phyloP scores from a whole-genome alignment of 2,113 vertebrate species.

The Mastomys natalensis region DNA sequence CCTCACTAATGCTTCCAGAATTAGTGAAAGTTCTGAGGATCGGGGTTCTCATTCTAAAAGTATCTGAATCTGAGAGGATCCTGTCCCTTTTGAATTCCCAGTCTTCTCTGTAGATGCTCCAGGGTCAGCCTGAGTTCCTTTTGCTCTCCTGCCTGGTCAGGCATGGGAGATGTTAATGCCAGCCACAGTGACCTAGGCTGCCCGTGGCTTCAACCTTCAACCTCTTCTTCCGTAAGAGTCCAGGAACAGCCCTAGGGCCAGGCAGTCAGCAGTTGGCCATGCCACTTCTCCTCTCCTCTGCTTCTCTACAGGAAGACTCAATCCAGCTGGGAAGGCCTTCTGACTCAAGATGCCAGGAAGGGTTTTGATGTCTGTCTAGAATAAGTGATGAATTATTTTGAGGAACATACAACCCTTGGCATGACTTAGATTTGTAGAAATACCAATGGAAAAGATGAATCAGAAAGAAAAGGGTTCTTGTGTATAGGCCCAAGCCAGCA shows the following conservation, averaged over 20 bases:
- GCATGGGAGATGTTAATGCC: not conserved
- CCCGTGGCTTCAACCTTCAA: not conserved
- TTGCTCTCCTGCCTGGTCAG: not conserved
- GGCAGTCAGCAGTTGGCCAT: not conserved
- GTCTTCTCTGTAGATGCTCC: not conserved
- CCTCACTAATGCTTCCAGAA: not conserved
- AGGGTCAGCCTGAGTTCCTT: not conserved
- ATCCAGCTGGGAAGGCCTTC: constrained; percentile 47
- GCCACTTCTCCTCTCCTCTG: not conserved
- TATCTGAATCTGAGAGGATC: not conserved
- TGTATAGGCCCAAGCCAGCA: constrained; percentile 7
- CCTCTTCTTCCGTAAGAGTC: not conserved
- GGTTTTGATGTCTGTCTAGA: constrained; percentile 70
- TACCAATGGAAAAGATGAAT: constrained; percentile 67
- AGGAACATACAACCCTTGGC: constrained; percentile 76
- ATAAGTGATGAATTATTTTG: constrained; percentile 79
- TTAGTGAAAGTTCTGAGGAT: not conserved
- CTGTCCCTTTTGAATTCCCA: not conserved
- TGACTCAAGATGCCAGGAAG: constrained; percentile 77
- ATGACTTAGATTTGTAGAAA: constrained; percentile 80
- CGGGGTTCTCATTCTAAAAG: not conserved
- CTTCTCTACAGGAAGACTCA: not conserved
- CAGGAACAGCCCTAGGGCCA: rapidly evolving
- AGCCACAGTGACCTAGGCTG: not conserved
- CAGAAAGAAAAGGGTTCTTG: constrained; percentile 60